Evolutionary conservation across 2,888 invertebrate species (phyloP).

Genomic region (Cenopis cana): DNA sequence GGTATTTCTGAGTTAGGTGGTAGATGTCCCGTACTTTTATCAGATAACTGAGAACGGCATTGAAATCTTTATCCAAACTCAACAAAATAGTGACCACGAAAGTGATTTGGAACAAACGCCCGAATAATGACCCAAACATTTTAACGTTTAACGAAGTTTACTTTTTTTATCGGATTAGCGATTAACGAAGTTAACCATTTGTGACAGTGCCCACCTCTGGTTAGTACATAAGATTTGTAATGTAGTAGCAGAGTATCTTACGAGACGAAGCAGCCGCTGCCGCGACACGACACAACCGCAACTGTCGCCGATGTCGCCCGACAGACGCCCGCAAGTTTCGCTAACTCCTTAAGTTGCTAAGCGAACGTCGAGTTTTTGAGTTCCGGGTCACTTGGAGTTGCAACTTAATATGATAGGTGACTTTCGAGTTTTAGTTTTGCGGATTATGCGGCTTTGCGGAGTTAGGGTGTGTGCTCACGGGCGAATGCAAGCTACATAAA

Average conservation of each 20-base stretch:
- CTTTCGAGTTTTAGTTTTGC: conserved; percentile 30
- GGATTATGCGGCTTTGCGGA: conserved; percentile 21
- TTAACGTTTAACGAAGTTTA: too few species aligned
- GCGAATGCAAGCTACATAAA: background rate
- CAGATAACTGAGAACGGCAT: too few species aligned
- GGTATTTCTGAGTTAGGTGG: too few species aligned
- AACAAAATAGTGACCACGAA: too few species aligned
- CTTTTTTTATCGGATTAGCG: too few species aligned
- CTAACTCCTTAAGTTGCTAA: conserved; percentile 62
- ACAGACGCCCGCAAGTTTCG: conserved; percentile 62
- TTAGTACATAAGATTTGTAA: too few species aligned
- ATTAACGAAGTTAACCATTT: too few species aligned
- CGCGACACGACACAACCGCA: conserved; percentile 57
- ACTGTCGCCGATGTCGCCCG: conserved; percentile 41
- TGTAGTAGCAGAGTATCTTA: conserved; percentile 51
- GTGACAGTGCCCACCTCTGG: too few species aligned
- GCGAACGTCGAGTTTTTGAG: conserved; percentile 52
- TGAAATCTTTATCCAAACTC: too few species aligned
- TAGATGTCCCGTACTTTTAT: too few species aligned
- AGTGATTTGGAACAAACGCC: too few species aligned
- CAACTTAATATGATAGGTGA: conserved; percentile 43
- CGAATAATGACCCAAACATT: too few species aligned
- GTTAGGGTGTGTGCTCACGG: conserved; percentile 18
- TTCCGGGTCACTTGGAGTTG: conserved; percentile 26
- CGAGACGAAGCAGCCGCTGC: conserved; percentile 48